phyloP scores from a whole-genome alignment of 2,113 vertebrate species.

The Lepidothrix coronata region DNA sequence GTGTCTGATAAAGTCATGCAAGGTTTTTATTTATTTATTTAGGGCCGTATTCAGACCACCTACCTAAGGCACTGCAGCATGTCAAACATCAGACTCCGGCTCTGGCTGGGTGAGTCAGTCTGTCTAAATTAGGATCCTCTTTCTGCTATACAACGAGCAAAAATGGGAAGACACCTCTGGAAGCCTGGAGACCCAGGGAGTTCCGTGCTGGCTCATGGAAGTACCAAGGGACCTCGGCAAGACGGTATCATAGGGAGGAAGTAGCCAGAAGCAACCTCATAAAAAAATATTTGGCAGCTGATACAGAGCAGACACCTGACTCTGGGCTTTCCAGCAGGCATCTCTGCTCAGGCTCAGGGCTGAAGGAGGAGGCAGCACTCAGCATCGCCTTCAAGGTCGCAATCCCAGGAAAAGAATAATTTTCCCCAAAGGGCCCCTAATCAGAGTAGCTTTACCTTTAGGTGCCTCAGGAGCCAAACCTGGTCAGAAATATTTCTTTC shows the following conservation, averaged over 20 bases:
- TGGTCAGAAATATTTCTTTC: background rate
- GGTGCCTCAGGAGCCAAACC: background rate
- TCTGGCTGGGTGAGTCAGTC: background rate
- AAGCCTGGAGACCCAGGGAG: background rate
- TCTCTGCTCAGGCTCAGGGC: background rate
- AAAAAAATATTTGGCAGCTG: constrained; percentile 18
- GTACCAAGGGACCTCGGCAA: background rate
- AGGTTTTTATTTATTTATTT: constrained; percentile 55
- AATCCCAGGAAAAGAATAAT: background rate
- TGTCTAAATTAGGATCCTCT: background rate
- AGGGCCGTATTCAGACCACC: constrained; percentile 42
- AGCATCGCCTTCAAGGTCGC: rapidly evolving
- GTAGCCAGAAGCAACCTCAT: constrained; percentile 6
- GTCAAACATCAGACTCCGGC: background rate
- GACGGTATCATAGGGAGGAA: background rate
- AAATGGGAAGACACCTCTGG: background rate
- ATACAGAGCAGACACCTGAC: constrained; percentile 11
- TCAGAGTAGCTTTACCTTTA: background rate
- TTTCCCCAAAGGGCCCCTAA: background rate
- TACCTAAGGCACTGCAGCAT: constrained; percentile 20
- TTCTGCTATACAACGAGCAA: background rate
- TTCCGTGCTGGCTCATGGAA: background rate
- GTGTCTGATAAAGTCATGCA: constrained; percentile 52
- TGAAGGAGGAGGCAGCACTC: background rate
- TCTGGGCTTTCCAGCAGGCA: background rate